These are phyloP conservation scores for Pelochelys cantorii DNA, from an alignment of 2,797 vertebrate genomes.

Conservation along the genomic window DNA sequence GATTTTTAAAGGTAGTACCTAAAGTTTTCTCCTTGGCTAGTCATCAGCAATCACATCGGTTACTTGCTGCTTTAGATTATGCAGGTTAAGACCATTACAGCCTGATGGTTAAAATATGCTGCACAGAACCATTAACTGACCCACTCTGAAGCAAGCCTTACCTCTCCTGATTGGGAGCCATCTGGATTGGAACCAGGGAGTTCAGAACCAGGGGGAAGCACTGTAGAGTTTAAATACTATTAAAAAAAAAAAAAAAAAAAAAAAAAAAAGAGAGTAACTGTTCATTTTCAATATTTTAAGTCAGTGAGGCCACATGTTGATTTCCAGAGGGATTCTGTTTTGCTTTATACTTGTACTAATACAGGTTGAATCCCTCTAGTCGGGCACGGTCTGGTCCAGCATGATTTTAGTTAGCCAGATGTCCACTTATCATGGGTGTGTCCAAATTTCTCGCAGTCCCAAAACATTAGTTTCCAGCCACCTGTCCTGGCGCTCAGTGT, in stretches of 20 bases:
- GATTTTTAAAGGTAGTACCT: not conserved
- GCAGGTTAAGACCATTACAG: not conserved
- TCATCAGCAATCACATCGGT: not conserved
- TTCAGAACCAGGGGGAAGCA: conserved; percentile 85
- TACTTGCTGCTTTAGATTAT: not conserved
- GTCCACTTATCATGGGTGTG: too few species aligned
- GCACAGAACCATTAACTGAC: not conserved
- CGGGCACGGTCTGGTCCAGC: too few species aligned
- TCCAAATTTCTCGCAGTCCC: too few species aligned
- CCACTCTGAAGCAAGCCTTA: conserved; percentile 70
- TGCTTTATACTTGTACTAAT: not conserved
- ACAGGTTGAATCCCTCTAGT: too few species aligned
- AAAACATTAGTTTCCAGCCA: too few species aligned
- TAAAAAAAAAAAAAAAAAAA: not conserved
- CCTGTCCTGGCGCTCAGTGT: too few species aligned
- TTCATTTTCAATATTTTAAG: not conserved
- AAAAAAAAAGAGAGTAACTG: not conserved
- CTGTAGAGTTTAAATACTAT: conserved; percentile 86
- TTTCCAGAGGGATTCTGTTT: not conserved
- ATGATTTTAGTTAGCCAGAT: too few species aligned
- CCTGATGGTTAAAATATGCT: not conserved
- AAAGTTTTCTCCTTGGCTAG: not conserved
- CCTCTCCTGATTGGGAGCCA: conserved; percentile 89
- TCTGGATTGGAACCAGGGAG: conserved; percentile 79
- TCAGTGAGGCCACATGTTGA: not conserved